Conservation (phyloP, 1,140 invertebrate genomes). For the Cotesia vestalis region DNA sequence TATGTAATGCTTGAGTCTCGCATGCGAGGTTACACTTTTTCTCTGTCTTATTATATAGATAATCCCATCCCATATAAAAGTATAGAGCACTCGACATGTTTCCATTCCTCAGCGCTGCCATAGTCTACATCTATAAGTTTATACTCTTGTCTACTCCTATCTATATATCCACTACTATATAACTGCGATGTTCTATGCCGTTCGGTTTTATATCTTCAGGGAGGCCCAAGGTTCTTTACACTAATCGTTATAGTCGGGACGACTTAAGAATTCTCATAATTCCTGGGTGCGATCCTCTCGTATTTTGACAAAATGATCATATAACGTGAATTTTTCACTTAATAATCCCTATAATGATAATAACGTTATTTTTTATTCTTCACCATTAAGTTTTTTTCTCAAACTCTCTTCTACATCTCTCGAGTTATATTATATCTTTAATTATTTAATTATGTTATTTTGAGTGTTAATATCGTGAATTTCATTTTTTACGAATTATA, state of each 20-base stretch:
- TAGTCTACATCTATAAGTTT: conserved; percentile 1
- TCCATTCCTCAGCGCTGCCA: not conserved
- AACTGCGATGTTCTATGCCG: not conserved
- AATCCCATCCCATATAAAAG: conserved; percentile 12
- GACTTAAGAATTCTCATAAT: conserved; percentile 10
- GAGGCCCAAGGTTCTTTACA: not conserved
- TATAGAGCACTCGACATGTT: conserved; percentile 6
- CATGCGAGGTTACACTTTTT: conserved; percentile 20
- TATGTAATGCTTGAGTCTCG: conserved; percentile 6
- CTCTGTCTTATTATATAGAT: conserved; percentile 12
- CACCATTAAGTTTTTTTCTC: not conserved
- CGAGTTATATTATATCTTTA: too few species aligned
- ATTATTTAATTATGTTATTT: too few species aligned
- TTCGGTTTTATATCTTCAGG: not conserved
- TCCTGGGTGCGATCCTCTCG: not conserved
- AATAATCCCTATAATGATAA: not conserved
- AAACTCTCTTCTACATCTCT: not conserved
- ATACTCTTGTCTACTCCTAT: conserved; percentile 1
- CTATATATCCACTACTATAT: not conserved
- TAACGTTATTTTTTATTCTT: too few species aligned
- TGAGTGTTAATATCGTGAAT: too few species aligned
- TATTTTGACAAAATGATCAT: not conserved
- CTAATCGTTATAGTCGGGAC: conserved; percentile 7
- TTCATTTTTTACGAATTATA: too few species aligned
- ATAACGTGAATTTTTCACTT: not conserved